A percentile compares a stretch with the other conserved stretches of the same genome.
These are phyloP conservation scores for Torymus texanus DNA, from an alignment of 2,888 invertebrate genomes.

Conservation along the genomic window DNA sequence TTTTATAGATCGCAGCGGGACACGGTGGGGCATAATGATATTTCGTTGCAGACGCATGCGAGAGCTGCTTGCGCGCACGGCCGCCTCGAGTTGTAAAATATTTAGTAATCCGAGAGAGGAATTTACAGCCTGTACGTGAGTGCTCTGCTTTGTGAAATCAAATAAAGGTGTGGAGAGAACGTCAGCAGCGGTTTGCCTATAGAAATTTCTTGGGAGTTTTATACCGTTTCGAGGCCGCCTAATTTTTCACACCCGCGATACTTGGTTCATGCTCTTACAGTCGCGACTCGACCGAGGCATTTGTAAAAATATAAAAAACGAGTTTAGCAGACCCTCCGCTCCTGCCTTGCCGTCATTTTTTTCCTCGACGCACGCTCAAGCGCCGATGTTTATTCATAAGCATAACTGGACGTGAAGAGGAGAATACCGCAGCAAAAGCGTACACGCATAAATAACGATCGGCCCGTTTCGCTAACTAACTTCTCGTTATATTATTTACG, in stretches of 20 bases:
- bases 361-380: background rate
- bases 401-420: background rate
- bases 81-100: slow-evolving; percentile 7
- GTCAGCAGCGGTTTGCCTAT: background rate
- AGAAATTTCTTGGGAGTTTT: slow-evolving; percentile 18
- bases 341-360: background rate
- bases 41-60: background rate
- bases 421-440: background rate
- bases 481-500: slow-evolving; percentile 1
- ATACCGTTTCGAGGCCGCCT: background rate
- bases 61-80: background rate
- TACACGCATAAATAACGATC: slow-evolving; percentile 12
- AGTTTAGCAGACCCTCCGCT: background rate
- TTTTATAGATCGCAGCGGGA: too few relatives aligned
- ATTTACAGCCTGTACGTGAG: background rate
- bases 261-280: background rate
- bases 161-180: slow-evolving; percentile 19
- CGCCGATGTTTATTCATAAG: slow-evolving; percentile 34
- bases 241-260: too few relatives aligned
- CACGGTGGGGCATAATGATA: too few relatives aligned
- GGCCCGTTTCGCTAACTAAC: slow-evolving; percentile 8
- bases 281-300: background rate
- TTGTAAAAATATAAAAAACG: slow-evolving; percentile 28
- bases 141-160: slow-evolving; percentile 17
- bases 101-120: slow-evolving; percentile 6